phyloP scores from a whole-genome alignment of 2,113 vertebrate genomes.

The Dipodomys stephensi region DNA sequence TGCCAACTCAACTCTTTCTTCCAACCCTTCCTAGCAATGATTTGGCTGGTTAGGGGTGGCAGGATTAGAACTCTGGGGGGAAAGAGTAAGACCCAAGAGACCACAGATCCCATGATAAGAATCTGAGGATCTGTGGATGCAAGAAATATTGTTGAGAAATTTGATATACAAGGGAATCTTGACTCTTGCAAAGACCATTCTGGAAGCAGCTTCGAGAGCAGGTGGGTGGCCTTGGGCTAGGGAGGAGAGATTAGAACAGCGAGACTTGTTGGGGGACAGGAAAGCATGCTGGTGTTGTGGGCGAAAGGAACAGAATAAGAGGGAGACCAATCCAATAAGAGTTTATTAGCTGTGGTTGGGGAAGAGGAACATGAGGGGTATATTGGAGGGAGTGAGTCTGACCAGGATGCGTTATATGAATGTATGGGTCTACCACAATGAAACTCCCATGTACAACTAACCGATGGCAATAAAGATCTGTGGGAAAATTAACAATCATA shows the following conservation, averaged over 20 bases:
- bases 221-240: fast-evolving
- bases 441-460: no score
- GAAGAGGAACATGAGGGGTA: no score
- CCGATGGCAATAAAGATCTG: no score
- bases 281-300: background rate
- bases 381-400: no score
- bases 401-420: no score
- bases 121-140: background rate
- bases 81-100: background rate
- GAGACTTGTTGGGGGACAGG: fast-evolving
- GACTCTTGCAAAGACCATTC: background rate
- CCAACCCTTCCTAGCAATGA: no score
- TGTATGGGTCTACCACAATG: no score
- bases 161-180: background rate
- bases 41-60: no score
- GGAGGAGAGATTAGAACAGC: background rate
- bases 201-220: background rate
- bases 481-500: no score
- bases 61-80: background rate
- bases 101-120: background rate
- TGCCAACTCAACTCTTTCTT: fast-evolving
- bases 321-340: no score
- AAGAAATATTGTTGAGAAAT: background rate
- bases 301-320: fast-evolving
- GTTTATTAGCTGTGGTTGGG: background rate